Percentiles rank a stretch among this genome's conserved stretches.
Evolutionary conservation across 2,113 vertebrate genomes (phyloP).

Genomic region (Gopherus flavomarginatus): DNA sequence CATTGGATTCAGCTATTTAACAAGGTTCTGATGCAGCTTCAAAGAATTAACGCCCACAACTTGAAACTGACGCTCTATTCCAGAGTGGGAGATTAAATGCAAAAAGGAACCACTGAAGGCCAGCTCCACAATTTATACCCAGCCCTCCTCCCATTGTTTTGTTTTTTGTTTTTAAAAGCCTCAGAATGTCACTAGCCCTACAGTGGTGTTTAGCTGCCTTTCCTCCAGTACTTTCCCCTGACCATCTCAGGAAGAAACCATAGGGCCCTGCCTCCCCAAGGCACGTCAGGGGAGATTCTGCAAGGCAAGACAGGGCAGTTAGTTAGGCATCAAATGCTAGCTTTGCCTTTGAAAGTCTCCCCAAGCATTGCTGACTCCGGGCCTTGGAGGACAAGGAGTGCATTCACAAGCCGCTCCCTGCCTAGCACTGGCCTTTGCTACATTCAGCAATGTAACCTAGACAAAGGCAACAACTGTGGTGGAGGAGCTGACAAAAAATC

Average conservation of each 20-base stretch:
- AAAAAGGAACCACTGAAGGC: background rate
- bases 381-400: background rate
- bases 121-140: background rate
- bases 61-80: background rate
- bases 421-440: background rate
- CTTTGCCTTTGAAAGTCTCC: background rate
- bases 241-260: background rate
- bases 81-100: background rate
- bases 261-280: background rate
- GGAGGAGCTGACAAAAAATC: background rate
- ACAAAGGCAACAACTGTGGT: background rate
- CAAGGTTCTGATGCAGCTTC: background rate
- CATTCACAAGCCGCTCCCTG: background rate
- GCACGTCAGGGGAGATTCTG: background rate
- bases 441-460: background rate
- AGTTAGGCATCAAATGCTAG: fast-evolving
- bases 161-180: background rate
- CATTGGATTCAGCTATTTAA: background rate
- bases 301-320: background rate
- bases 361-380: background rate
- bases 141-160: background rate
- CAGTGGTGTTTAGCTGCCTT: background rate
- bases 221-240: background rate
- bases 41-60: background rate
- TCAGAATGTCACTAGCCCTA: background rate